Evolutionary conservation across 2,113 vertebrate genomes (phyloP), one percentile per base, ranked within the genome.

Genomic region (Orthonyx spaldingii): DNA sequence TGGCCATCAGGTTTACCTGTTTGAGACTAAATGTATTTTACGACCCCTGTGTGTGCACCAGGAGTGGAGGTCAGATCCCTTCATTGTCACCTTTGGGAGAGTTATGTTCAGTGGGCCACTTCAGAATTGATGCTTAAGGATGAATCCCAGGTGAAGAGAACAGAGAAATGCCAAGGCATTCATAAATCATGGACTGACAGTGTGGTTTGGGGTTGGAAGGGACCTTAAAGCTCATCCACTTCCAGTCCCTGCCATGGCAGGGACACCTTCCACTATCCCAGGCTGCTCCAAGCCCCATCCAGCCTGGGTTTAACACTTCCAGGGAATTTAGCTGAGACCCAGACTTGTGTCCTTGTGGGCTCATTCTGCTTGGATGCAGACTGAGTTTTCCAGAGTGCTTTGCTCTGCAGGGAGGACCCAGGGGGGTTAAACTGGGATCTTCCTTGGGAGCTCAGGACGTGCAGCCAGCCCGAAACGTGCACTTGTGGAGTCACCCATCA

Each of bases 351-450:
- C 49, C 27, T 26, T 42, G 7, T 74, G 72, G 81, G 11, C 63
- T 41, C 16, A 1, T 30, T 35, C 59, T 23, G 53, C 69, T 66
- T 1, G 0, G 70, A 27, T 55, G 59, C 56, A 49, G 60, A 7
- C 16, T 26, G 39, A 33, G 13, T 56, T 75, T 37, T 71, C n/a
- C 33, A 21, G 11, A 26, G 2, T 4, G 9, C 16, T 84, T 77
- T 49, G 10, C 41, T 74, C 33, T 32, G n/a, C 33, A 2, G 30
- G 8, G 44, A 64, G 49, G 13, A 42, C 7, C 11, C 0, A 0
- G 9, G 37, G 42, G 35, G 59, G 13, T 87, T 61, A 70, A 37
- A 41, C 37, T 41, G 46, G 68, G 65, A 71, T 69, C 56, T 39
- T 42, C 26, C 60, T 46, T 30, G 37, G 33, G 70, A 81, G 68